Percentiles rank a stretch among this genome's conserved stretches.
Evolutionary conservation across 2,797 vertebrate species (phyloP).

Genomic region (Scolopax rusticola): DNA sequence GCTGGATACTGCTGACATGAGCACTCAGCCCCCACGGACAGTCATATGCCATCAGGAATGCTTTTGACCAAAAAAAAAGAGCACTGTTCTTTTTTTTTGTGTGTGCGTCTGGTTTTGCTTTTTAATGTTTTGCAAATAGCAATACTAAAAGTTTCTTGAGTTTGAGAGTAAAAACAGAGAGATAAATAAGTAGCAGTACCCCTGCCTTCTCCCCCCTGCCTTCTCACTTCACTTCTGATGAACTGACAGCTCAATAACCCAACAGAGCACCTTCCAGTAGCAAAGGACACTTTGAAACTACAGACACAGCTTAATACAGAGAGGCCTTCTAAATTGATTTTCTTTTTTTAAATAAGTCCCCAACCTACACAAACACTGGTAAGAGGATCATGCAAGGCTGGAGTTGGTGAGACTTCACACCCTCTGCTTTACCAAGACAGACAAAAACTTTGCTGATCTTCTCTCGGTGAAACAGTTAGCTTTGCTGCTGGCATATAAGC

Average conservation of each 20-base stretch:
- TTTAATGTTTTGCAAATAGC: not conserved
- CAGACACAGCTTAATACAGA: not conserved
- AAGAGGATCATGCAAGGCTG: not conserved
- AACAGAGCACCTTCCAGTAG: not conserved
- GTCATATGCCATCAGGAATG: conserved; percentile 10
- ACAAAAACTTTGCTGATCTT: not conserved
- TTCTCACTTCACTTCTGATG: not conserved
- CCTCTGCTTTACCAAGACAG: not conserved
- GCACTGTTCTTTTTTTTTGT: not conserved
- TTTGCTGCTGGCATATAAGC: not conserved
- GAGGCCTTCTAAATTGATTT: not conserved
- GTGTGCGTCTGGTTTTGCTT: not conserved
- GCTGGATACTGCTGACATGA: conserved; percentile 23
- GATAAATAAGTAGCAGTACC: not conserved
- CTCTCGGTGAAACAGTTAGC: not conserved
- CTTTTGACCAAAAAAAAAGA: not conserved
- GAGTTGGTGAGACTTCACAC: not conserved
- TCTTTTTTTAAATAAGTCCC: not conserved
- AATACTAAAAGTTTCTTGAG: not conserved
- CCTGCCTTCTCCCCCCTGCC: not conserved
- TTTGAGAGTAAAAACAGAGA: not conserved
- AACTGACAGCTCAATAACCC: not conserved
- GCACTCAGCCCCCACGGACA: not conserved
- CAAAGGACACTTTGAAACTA: not conserved
- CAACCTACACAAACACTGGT: not conserved